phyloP scores from a whole-genome alignment of 2,797 vertebrate genomes.

The Holocentrus rufus region DNA sequence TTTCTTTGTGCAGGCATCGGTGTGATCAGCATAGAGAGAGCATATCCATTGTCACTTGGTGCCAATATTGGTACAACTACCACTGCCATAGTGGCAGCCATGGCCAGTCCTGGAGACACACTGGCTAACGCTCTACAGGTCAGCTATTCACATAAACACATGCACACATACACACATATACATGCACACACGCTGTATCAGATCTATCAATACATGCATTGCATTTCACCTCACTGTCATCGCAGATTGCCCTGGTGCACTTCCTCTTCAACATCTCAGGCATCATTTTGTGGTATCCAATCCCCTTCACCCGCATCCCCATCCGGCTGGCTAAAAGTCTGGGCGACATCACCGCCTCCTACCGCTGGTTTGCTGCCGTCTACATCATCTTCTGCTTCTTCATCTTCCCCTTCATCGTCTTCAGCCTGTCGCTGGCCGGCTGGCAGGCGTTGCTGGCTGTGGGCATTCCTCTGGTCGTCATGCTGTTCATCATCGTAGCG shows the following conservation, averaged over 20 bases:
- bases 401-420: slow-evolving; percentile 84
- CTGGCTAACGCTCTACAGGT: slow-evolving; percentile 90
- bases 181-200: slow-evolving; percentile 1
- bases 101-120: slow-evolving; percentile 90
- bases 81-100: slow-evolving; percentile 91
- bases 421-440: slow-evolving; percentile 90
- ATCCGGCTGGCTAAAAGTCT: slow-evolving; percentile 88
- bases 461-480: slow-evolving; percentile 77
- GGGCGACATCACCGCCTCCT: slow-evolving; percentile 86
- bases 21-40: slow-evolving; percentile 93
- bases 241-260: slow-evolving; percentile 94
- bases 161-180: slow-evolving; percentile 5
- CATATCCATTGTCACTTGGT: slow-evolving; percentile 92
- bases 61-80: slow-evolving; percentile 98
- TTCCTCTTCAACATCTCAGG: slow-evolving; percentile 96
- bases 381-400: slow-evolving; percentile 90
- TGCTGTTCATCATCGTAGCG: slow-evolving; percentile 76
- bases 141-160: slow-evolving; percentile 39
- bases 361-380: slow-evolving; percentile 91
- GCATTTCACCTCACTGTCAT: neutral
- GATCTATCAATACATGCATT: neutral
- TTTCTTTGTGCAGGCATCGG: slow-evolving; percentile 85
- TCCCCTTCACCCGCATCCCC: slow-evolving; percentile 89
- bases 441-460: slow-evolving; percentile 90
- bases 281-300: slow-evolving; percentile 90